phyloP scores from a whole-genome alignment of 2,113 vertebrate species.

The Sinocyclocheilus rhinocerous region DNA sequence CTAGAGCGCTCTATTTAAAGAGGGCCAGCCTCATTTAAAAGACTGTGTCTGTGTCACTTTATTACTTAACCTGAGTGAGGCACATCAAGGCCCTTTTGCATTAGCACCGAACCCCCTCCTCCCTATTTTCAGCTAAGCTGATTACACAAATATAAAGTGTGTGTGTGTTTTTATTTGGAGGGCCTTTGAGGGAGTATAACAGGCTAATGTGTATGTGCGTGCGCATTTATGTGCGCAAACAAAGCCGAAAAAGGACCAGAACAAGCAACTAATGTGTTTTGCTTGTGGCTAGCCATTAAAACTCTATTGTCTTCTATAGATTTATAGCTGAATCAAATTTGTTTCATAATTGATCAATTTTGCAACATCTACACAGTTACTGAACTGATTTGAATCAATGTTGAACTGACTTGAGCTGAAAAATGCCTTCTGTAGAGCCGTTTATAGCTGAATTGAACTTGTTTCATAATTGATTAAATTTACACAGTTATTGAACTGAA shows the following conservation, averaged over 20 bases:
- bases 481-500: too few species aligned
- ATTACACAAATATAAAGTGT: constrained; percentile 83
- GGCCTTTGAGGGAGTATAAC: constrained; percentile 22
- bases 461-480: too few species aligned
- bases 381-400: too few species aligned
- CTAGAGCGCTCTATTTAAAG: constrained; percentile 70
- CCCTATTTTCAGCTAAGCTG: constrained; percentile 73
- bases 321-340: too few species aligned
- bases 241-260: constrained; percentile 32
- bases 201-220: constrained; percentile 34
- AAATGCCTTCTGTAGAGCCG: too few species aligned
- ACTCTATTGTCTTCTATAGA: background rate
- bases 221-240: constrained; percentile 37
- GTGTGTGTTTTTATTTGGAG: constrained; percentile 29
- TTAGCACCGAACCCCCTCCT: constrained; percentile 65
- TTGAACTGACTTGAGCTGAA: too few species aligned
- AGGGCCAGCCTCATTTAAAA: constrained; percentile 66
- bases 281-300: constrained; percentile 46
- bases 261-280: constrained; percentile 40
- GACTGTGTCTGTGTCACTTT: constrained; percentile 69
- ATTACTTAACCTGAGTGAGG: constrained; percentile 76
- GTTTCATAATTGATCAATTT: too few species aligned
- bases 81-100: constrained; percentile 75
- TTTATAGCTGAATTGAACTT: too few species aligned
- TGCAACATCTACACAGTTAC: too few species aligned